Percentiles rank a stretch among this genome's conserved stretches.
These are phyloP conservation scores for Psittacula cyanocephala DNA, from an alignment of 2,113 vertebrate genomes.

Conservation along the genomic window DNA sequence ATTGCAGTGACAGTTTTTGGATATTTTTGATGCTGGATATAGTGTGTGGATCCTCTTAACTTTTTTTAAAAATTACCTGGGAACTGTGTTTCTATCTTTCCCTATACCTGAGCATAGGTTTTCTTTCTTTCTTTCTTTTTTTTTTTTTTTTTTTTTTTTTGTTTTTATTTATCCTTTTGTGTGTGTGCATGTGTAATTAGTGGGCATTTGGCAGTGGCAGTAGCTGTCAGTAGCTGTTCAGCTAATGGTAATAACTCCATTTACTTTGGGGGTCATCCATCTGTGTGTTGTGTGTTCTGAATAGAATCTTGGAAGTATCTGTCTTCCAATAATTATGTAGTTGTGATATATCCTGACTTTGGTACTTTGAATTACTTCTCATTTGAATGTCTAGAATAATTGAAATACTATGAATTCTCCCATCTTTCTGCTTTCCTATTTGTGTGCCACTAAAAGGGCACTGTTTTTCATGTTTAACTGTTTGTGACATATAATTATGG, in stretches of 20 bases:
- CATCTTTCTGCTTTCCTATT: background rate
- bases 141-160: background rate
- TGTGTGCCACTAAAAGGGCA: background rate
- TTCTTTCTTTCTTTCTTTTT: background rate
- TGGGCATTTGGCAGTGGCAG: background rate
- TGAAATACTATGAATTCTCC: background rate
- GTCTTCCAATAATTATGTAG: background rate
- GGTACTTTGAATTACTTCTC: background rate
- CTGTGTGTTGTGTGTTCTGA: background rate
- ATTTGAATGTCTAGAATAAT: background rate
- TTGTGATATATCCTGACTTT: background rate
- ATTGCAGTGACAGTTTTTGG: background rate
- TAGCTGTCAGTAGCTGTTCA: background rate
- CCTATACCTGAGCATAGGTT: background rate
- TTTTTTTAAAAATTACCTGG: background rate
- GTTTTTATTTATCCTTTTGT: background rate
- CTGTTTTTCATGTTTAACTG: background rate
- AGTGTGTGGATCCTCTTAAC: background rate
- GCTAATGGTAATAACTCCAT: background rate
- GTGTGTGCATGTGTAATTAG: fast-evolving
- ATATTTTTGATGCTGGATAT: background rate
- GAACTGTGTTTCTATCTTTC: background rate
- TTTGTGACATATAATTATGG: conserved; percentile 1
- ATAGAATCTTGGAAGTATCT: background rate
- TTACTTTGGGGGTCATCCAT: background rate